Percentiles rank a stretch among this genome's conserved stretches.
phyloP scores from a whole-genome alignment of 2,113 vertebrate species.

The Ascaphus truei region DNA sequence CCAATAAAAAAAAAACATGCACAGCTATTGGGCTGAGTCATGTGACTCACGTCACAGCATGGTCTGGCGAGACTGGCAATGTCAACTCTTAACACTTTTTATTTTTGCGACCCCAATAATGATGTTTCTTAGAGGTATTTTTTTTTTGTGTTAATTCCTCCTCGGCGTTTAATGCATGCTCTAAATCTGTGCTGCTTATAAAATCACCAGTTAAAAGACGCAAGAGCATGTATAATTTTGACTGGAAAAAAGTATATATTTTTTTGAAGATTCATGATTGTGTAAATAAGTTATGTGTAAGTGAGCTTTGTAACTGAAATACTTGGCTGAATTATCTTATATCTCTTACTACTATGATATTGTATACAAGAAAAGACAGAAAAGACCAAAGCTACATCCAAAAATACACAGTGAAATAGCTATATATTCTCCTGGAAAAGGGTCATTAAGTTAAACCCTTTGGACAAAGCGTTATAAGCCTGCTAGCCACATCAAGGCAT shows the following conservation, averaged over 20 bases:
- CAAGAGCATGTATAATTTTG: slow-evolving; percentile 31
- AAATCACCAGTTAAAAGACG: slow-evolving; percentile 28
- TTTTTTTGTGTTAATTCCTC: slow-evolving; percentile 43
- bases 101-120: slow-evolving; percentile 37
- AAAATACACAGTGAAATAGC: too few species aligned
- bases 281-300: too few species aligned
- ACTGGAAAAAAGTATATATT: slow-evolving; percentile 25
- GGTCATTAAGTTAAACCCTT: too few species aligned
- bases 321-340: too few species aligned
- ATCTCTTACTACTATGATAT: too few species aligned
- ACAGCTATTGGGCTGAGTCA: slow-evolving; percentile 38
- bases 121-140: slow-evolving; percentile 37
- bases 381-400: too few species aligned
- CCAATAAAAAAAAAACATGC: slow-evolving; percentile 45
- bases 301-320: too few species aligned
- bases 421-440: too few species aligned
- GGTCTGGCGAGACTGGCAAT: slow-evolving; percentile 35
- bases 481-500: too few species aligned
- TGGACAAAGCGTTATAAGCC: too few species aligned
- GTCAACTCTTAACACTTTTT: slow-evolving; percentile 36
- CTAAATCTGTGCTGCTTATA: slow-evolving; percentile 41
- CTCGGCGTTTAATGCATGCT: slow-evolving; percentile 54
- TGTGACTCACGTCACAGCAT: slow-evolving; percentile 53
- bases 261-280: too few species aligned
- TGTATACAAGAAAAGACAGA: too few species aligned